Conservation (phyloP, 1,140 invertebrate genomes). For the Polyergus mexicanus region DNA sequence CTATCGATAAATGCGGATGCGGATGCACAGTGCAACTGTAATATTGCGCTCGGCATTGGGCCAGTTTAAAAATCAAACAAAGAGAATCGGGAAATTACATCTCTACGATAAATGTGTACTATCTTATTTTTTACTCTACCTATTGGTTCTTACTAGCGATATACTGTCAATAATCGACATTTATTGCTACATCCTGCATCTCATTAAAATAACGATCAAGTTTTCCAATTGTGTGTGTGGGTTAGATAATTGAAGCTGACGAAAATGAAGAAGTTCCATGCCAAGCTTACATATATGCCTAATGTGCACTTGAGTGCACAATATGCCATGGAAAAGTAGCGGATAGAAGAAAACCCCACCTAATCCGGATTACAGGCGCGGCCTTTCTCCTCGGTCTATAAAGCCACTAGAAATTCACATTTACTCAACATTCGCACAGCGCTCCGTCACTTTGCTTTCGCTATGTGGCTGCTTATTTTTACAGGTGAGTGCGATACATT, state of each 20-base stretch:
- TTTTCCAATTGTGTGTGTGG: background rate
- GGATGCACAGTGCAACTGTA: conserved; percentile 72
- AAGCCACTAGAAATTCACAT: conserved; percentile 82
- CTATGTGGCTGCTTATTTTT: conserved; percentile 84
- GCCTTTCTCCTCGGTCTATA: conserved; percentile 85
- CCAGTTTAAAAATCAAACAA: conserved; percentile 75
- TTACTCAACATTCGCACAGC: conserved; percentile 83
- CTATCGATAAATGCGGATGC: conserved; percentile 73
- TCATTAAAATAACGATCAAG: background rate
- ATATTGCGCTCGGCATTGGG: conserved; percentile 60
- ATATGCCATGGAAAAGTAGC: conserved; percentile 77
- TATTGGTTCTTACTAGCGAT: background rate
- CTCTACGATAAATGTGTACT: background rate
- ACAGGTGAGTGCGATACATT: conserved; percentile 82
- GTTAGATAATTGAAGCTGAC: background rate
- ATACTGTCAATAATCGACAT: background rate
- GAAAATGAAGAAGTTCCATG: conserved; percentile 16
- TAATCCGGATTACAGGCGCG: conserved; percentile 78
- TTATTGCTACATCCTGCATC: background rate
- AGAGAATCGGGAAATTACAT: conserved; percentile 42
- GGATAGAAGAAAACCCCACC: conserved; percentile 79
- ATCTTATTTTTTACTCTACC: background rate
- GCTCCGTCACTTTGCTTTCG: conserved; percentile 82
- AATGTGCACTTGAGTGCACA: conserved; percentile 69
- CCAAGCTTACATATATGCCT: conserved; percentile 17